phyloP scores from a whole-genome alignment of 2,888 invertebrate genomes.

The Anoplius nigerrimus region DNA sequence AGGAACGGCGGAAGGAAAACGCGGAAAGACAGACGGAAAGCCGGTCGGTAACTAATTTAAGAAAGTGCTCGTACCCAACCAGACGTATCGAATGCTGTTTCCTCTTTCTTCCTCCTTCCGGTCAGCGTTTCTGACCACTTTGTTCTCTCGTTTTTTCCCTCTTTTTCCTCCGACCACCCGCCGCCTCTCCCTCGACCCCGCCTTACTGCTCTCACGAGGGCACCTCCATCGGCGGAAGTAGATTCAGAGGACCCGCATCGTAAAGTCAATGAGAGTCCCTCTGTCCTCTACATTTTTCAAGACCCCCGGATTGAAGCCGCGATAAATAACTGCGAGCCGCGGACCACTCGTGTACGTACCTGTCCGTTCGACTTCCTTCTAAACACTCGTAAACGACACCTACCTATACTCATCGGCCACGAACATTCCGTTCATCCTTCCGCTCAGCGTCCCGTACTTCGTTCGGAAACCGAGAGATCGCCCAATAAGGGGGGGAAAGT shows the following conservation, averaged over 20 bases:
- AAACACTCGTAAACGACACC: too few relatives aligned
- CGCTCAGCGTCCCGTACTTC: too few relatives aligned
- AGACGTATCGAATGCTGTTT: constrained; percentile 46
- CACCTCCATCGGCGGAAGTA: constrained; percentile 8
- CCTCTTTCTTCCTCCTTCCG: constrained; percentile 27
- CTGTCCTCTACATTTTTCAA: constrained; percentile 49
- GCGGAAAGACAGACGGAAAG: not conserved
- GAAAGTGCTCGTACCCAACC: constrained; percentile 49
- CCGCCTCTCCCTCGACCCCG: not conserved
- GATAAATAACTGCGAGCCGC: constrained; percentile 40
- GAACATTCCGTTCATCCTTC: too few relatives aligned
- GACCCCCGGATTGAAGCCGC: constrained; percentile 25
- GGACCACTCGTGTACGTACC: constrained; percentile 22
- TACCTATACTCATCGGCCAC: too few relatives aligned
- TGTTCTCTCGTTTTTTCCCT: constrained; percentile 10
- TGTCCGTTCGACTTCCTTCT: constrained; percentile 3
- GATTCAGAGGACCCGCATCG: constrained; percentile 35
- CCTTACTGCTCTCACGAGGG: not conserved
- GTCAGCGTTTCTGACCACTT: constrained; percentile 34
- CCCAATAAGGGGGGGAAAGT: too few relatives aligned
- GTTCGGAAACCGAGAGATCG: too few relatives aligned
- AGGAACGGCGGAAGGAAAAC: constrained; percentile 12
- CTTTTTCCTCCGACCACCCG: not conserved
- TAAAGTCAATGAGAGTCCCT: constrained; percentile 46
- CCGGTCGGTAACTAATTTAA: constrained; percentile 54